These are phyloP conservation scores for Pyrrhosoma nymphula DNA, from an alignment of 2,888 invertebrate species.

Conservation along the genomic window DNA sequence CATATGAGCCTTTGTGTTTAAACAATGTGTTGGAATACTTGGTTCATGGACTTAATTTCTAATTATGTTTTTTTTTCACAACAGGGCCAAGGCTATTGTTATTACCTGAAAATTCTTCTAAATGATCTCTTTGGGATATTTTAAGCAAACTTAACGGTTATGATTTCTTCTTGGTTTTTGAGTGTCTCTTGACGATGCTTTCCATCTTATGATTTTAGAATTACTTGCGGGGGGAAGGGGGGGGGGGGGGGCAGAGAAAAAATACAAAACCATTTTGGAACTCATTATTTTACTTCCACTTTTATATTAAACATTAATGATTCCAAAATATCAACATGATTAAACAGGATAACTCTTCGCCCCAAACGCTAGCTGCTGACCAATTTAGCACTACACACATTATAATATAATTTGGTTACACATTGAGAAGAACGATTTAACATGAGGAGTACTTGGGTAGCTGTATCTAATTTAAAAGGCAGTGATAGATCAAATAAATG, in stretches of 20 bases:
- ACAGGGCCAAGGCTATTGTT: not conserved
- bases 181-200: not conserved
- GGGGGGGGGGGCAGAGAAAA: not conserved
- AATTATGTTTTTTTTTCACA: no score
- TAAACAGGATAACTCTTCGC: not conserved
- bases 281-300: slow-evolving; percentile 56
- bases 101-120: not conserved
- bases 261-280: slow-evolving; percentile 38
- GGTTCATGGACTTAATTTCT: not conserved
- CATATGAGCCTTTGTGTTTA: not conserved
- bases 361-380: not conserved
- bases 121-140: not conserved
- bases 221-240: not conserved
- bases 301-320: slow-evolving; percentile 63
- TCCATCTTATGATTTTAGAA: not conserved
- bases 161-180: not conserved
- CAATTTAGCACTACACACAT: slow-evolving; percentile 7
- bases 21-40: not conserved
- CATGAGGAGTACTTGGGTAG: not conserved
- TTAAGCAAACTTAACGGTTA: not conserved
- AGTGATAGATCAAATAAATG: slow-evolving; percentile 3
- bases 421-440: slow-evolving; percentile 17
- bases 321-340: slow-evolving; percentile 59
- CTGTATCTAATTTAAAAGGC: slow-evolving; percentile 13
- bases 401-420: not conserved